Base-by-base conservation (phyloP, 1,140 invertebrate genomes). In the Oryctes rhinoceros region DNA sequence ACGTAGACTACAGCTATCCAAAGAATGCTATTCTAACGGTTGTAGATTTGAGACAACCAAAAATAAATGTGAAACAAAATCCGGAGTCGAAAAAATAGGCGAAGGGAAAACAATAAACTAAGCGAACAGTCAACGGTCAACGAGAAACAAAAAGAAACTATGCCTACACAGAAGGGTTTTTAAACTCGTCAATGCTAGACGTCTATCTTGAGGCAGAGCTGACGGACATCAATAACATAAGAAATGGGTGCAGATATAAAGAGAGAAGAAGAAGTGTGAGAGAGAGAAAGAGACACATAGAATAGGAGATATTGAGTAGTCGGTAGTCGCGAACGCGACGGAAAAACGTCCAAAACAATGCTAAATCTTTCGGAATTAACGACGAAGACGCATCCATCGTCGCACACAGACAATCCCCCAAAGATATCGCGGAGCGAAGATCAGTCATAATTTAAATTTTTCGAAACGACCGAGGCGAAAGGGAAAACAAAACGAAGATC, bases 201-300 rank as follows among this genome's bases (percentile, higher is more conserved):
- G 83, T 84, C 83, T 82, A 83, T 82, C 84, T 84, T 81, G 81
- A 81, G 80, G 81, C 81, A 9, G 77, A 82, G 80, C 83, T 85
- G 84, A 84, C 83, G 82, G 78, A 77, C 84, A 84, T 85, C 84
- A 85, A 85, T 85, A 84, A 84, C 81, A 10, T 44, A 37, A 59
- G 53, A 59, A 59, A 59, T 59, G 53, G 53, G 18, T 15, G 15
- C 39, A n/a, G 65, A 20, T 71, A 24, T 71, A 20, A 37, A 76
- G 75, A 37, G 18, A 39, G 59, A 13, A 75, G 24, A 30, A 30
- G 24, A 30, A 30, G n/a, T n/a, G n/a, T n/a, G n/a, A n/a, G 0
- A 2, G 24, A 75, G 15, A 53, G 18, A 76, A 11, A 24, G 24
- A 47, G 39, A 53, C 18, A 76, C 37, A n/a, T 44, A 30, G 24